These are phyloP conservation scores for Agonopterix subpropinquella DNA, from an alignment of 2,888 invertebrate species.

Conservation along the genomic window DNA sequence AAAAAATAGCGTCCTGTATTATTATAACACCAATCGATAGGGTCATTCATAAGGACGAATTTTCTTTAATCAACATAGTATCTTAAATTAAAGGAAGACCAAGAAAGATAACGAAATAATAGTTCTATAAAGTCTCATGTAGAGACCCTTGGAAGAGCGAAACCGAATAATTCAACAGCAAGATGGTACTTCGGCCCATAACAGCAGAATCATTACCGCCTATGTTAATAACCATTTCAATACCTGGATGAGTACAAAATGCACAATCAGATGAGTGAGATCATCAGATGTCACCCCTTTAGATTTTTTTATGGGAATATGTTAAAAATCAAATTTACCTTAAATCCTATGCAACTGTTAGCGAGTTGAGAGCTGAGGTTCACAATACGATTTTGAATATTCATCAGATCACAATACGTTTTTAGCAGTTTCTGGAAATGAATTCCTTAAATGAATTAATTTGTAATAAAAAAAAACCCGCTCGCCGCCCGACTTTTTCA, in stretches of 20 bases:
- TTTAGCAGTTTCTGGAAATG: background rate
- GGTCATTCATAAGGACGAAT: no score
- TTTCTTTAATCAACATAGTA: no score
- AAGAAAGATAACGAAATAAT: no score
- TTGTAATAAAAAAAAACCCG: no score
- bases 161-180: slow-evolving; percentile 5
- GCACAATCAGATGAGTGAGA: slow-evolving; percentile 6
- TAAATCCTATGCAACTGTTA: background rate
- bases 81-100: no score
- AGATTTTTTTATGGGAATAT: background rate
- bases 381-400: slow-evolving; percentile 2
- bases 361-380: slow-evolving; percentile 4
- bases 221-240: slow-evolving; percentile 5
- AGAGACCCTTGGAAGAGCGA: slow-evolving; percentile 6
- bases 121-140: no score
- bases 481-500: no score
- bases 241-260: slow-evolving; percentile 4
- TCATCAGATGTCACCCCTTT: background rate
- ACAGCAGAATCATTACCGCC: slow-evolving; percentile 5
- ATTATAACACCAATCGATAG: no score
- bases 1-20: no score
- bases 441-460: background rate
- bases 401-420: background rate
- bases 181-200: slow-evolving; percentile 6
- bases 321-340: background rate